Conservation (phyloP, 37 sponge, comb jelly and placozoan species). For the Geodia barretti region DNA sequence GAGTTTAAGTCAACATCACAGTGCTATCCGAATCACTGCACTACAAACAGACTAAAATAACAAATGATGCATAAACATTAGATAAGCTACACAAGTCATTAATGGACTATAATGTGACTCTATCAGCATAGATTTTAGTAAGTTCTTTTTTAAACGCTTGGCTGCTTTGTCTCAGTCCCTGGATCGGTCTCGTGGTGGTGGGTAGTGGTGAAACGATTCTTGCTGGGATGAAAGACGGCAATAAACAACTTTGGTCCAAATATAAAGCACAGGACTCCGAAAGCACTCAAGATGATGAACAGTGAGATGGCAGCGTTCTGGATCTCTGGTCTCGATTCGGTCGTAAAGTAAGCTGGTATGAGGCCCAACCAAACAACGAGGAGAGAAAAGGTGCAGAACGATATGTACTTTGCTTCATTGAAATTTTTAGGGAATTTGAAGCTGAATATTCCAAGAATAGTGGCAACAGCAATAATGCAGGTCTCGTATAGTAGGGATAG, state of each 20-base stretch:
- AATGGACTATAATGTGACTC: too few species aligned
- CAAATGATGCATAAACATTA: too few species aligned
- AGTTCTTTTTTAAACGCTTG: too few species aligned
- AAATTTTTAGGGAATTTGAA: conserved; percentile 75
- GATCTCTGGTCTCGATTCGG: conserved; percentile 28
- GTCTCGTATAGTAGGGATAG: conserved; percentile 49
- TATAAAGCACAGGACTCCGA: conserved; percentile 45
- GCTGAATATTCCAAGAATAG: conserved; percentile 59
- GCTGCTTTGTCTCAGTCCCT: too few species aligned
- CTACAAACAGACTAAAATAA: too few species aligned
- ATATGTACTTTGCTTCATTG: conserved; percentile 71
- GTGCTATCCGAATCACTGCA: too few species aligned
- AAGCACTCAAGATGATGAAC: conserved; percentile 49
- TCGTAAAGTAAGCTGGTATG: conserved; percentile 47
- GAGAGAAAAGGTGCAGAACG: conserved; percentile 57
- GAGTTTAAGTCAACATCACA: too few species aligned
- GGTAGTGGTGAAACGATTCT: conserved; percentile 17
- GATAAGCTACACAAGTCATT: too few species aligned
- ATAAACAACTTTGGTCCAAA: conserved; percentile 69
- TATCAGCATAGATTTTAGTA: too few species aligned
- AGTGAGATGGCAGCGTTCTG: conserved; percentile 33
- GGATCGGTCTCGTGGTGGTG: too few species aligned
- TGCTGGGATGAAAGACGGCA: conserved; percentile 32
- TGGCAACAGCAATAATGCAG: conserved; percentile 46
- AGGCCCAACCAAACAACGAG: conserved; percentile 64